Conservation (phyloP, 2,797 vertebrate species). For the Micrastur ruficollis region DNA sequence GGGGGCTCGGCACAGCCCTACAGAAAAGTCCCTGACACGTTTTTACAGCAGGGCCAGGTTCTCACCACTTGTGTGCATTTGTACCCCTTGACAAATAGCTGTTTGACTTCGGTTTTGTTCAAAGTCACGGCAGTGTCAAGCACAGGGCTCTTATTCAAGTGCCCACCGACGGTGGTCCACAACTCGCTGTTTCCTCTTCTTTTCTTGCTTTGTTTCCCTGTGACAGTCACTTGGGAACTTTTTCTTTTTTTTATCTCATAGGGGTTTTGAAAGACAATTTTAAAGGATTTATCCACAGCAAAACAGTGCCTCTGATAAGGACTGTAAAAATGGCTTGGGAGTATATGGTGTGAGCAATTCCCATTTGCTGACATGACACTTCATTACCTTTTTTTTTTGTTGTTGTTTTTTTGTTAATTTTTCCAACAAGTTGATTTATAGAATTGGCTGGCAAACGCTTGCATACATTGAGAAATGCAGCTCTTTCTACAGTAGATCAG, state of each 20-base stretch:
- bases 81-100: conserved; percentile 65
- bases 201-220: conserved; percentile 21
- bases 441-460: neutral
- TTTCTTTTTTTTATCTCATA: neutral
- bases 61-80: conserved; percentile 40
- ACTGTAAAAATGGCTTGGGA: neutral
- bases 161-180: conserved; percentile 29
- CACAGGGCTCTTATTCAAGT: conserved; percentile 58
- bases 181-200: neutral
- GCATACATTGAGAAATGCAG: neutral
- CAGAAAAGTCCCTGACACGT: conserved; percentile 26
- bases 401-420: neutral
- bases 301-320: neutral
- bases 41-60: conserved; percentile 42
- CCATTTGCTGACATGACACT: neutral
- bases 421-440: neutral
- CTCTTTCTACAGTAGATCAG: neutral
- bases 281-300: neutral
- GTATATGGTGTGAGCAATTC: neutral
- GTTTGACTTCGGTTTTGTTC: conserved; percentile 59
- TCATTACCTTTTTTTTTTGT: neutral
- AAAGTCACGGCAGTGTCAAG: conserved; percentile 20
- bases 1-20: neutral
- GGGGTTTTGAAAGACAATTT: neutral
- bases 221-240: neutral